Evolutionary conservation across 2,888 invertebrate genomes (phyloP).

Genomic region (Rhagonycha fulva): DNA sequence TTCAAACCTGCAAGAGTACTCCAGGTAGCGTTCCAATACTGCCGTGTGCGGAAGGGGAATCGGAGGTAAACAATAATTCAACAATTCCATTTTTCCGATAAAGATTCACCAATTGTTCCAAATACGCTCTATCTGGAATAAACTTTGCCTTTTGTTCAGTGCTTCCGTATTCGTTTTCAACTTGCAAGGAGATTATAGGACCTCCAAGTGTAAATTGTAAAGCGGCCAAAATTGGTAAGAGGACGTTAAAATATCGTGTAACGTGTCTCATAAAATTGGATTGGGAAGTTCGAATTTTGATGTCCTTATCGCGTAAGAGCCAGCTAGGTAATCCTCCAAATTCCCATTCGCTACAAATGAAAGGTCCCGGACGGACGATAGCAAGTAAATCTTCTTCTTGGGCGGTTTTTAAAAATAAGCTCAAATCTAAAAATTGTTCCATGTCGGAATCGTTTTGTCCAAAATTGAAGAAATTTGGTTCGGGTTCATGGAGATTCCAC

Average conservation of each 20-base stretch:
- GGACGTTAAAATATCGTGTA: constrained; percentile 56
- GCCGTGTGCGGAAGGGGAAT: constrained; percentile 43
- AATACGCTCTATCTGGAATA: constrained; percentile 50
- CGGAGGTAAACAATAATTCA: constrained; percentile 61
- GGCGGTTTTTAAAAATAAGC: constrained; percentile 71
- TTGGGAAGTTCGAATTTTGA: constrained; percentile 55
- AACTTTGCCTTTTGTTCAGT: constrained; percentile 34
- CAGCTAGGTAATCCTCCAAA: constrained; percentile 49
- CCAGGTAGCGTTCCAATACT: constrained; percentile 38
- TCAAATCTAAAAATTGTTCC: constrained; percentile 60
- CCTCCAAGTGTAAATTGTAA: constrained; percentile 74
- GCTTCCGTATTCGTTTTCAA: constrained; percentile 95
- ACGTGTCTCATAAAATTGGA: constrained; percentile 55
- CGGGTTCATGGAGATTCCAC: constrained; percentile 87
- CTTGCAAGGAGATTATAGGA: constrained; percentile 84
- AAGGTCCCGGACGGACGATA: constrained; percentile 85
- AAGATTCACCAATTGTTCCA: constrained; percentile 51
- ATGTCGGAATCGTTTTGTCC: constrained; percentile 64
- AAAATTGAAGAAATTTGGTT: constrained; percentile 67
- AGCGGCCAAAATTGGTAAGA: constrained; percentile 58
- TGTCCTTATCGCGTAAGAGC: constrained; percentile 52
- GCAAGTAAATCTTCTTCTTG: constrained; percentile 78
- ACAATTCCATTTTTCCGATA: constrained; percentile 51
- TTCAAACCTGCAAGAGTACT: constrained; percentile 24
- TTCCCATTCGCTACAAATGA: constrained; percentile 91